Evolutionary conservation across 1,140 invertebrate genomes (phyloP), one percentile per base, ranked within the genome.

Genomic region (Rhagoletis zephyria): DNA sequence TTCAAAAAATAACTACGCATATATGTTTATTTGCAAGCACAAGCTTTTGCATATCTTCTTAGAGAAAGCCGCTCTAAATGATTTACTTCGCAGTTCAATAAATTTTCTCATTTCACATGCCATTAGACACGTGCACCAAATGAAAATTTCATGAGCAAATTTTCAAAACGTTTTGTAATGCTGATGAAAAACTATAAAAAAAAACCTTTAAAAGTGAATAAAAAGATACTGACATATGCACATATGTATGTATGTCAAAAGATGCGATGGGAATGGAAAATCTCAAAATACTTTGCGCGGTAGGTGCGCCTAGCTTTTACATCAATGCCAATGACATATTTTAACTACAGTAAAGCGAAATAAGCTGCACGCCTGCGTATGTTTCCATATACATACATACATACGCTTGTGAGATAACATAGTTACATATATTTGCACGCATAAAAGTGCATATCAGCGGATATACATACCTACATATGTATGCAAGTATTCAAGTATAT

Each of bases 291-390:
- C 30, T 30, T 30, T 30, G 30, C 30, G 30, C 30, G 30, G 30
- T 30, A 30, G 19, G 65, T 40, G 65, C 40, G 2, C 1, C n/a
- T 64, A 7, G 63, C n/a, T 4, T 16, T 30, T 12, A 19, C 65
- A 3, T 67, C 65, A 67, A 42, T 67, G 65, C 65, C 65, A 67
- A 67, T 67, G 65, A 67, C 65, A 67, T 40, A 67, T 67, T 67
- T 67, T 2, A 67, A 10, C 19, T 67, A 30, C 40, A 67, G 65
- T 30, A 67, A 67, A 67, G 42, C 42, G 65, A 40, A 67, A 30
- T 40, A 40, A 67, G 65, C 65, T 30, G 4, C 3, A 42, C 10
- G 3, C 42, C 16, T 40, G 2, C 65, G 5, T 10, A 70, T 42
- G 65, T 9, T 30, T 70, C 14, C 42, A 40, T 14, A 16, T 45